Evolutionary conservation across 2,113 vertebrate genomes (phyloP).

Genomic region (Equus przewalskii): DNA sequence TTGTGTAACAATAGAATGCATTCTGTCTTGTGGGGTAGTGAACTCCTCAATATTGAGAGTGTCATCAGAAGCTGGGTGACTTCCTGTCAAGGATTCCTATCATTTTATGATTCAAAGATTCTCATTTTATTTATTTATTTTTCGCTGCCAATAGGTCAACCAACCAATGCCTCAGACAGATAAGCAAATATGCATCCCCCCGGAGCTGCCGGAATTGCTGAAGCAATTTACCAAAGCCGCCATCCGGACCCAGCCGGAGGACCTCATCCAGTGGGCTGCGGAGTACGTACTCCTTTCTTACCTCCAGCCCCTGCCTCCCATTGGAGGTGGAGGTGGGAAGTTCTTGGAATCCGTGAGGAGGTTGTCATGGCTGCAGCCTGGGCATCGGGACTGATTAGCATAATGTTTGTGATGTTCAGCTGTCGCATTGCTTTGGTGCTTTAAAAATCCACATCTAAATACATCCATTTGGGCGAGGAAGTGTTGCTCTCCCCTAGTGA

Average conservation of each 20-base stretch:
- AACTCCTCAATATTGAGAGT: neutral
- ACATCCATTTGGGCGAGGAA: neutral
- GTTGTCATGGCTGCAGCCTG: neutral
- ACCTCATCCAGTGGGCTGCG: conserved; percentile 85
- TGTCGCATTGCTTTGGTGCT: neutral
- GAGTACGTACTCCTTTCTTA: conserved; percentile 78
- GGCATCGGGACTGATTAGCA: neutral
- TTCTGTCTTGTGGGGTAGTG: neutral
- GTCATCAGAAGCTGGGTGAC: neutral
- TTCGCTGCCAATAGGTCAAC: conserved; percentile 68
- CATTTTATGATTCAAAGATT: neutral
- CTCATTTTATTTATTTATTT: neutral
- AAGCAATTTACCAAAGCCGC: conserved; percentile 88
- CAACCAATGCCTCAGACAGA: conserved; percentile 83
- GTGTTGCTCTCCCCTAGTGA: neutral
- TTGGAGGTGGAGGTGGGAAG: neutral
- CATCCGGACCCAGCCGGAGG: conserved; percentile 86
- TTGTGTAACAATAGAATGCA: neutral
- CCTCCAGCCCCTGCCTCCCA: neutral
- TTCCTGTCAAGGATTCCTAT: neutral
- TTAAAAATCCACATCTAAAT: conserved; percentile 46
- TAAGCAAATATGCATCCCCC: conserved; percentile 84
- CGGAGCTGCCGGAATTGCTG: conserved; percentile 86
- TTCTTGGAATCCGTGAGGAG: neutral
- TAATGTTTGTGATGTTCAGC: neutral